Base-by-base conservation (phyloP, 2,113 vertebrate genomes). In the Gnathonemus longibarbis region DNA sequence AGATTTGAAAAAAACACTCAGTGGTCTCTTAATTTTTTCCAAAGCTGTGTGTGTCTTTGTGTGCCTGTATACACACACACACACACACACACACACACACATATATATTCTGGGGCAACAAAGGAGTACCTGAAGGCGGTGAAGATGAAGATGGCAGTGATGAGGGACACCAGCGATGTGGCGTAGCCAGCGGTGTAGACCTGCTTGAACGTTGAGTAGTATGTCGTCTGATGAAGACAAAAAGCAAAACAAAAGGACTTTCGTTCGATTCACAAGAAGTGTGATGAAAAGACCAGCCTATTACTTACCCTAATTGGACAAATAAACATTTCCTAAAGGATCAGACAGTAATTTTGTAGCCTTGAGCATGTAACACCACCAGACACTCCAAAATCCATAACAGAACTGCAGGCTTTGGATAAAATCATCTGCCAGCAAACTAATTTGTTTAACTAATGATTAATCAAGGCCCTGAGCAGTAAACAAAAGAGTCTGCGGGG, bases 111-210 rank as follows among this genome's bases (percentile, higher is more conserved):
- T 21, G 56, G n/a, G 24, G 2, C 11, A 35, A n/a, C 15, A 45
- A 39, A 58, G 56, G 56, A 90, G 91, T 91, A 96, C 96, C 96
- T 96, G 94, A 96, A 96, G 88, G 92, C 94, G 5, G 94, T 92
- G 46, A 96, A 95, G 91, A 96, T 94, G 87, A 93, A 92, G 0
- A 96, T 94, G 77, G 96, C 96, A 7, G 95, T 95, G 15, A 96
- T 95, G 90, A 96, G 95, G 35, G 95, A 95, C 92, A 96, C 92
- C 90, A 96, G 94, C 0, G 96, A 96, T n/a, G 95, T 96, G 88
- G 96, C 95, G 0, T 96, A 96, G 66, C 96, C 96, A 62, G 95
- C 95, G 0, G 95, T 96, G 93, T 96, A 96, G 62, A 96, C 94
- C 89, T 95, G 94, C 85, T 94, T 94, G 90, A 96, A 94, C 0